Evolutionary conservation across 2,888 invertebrate genomes (phyloP).

Genomic region (Seira musarum): DNA sequence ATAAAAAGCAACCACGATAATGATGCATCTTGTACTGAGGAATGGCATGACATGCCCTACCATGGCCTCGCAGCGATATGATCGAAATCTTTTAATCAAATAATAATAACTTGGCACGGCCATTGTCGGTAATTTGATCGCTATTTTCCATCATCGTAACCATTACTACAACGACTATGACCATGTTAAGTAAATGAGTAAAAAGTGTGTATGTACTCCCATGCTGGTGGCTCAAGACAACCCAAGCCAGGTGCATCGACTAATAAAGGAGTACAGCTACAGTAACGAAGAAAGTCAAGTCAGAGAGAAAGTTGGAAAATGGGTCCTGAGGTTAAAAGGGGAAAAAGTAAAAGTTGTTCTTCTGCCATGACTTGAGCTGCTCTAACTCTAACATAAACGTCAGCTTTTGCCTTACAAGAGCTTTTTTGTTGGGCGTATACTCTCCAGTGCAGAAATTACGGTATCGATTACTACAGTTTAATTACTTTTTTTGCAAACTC

Average conservation of each 20-base stretch:
- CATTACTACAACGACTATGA: background rate
- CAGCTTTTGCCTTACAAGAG: background rate
- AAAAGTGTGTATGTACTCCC: background rate
- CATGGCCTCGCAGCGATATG: no score
- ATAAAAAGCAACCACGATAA: constrained; percentile 15
- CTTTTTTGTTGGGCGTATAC: background rate
- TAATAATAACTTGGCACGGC: constrained; percentile 3
- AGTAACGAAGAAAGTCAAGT: background rate
- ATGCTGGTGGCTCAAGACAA: background rate
- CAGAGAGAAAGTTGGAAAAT: background rate
- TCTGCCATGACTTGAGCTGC: no score
- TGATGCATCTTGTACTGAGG: background rate
- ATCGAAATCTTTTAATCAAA: constrained; percentile 3
- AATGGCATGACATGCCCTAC: no score
- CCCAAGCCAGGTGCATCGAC: background rate
- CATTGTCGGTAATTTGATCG: constrained; percentile 9
- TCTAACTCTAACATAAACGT: no score
- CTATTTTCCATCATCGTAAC: background rate
- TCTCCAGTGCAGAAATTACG: background rate
- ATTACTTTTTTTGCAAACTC: constrained; percentile 19
- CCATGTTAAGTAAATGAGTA: background rate
- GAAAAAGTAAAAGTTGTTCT: constrained; percentile 1
- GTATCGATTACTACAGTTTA: constrained; percentile 8
- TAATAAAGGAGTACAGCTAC: background rate
- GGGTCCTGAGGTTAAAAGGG: constrained; percentile 11